Evolutionary conservation across 2,797 vertebrate genomes (phyloP).

Genomic region (Sphenodon punctatus): DNA sequence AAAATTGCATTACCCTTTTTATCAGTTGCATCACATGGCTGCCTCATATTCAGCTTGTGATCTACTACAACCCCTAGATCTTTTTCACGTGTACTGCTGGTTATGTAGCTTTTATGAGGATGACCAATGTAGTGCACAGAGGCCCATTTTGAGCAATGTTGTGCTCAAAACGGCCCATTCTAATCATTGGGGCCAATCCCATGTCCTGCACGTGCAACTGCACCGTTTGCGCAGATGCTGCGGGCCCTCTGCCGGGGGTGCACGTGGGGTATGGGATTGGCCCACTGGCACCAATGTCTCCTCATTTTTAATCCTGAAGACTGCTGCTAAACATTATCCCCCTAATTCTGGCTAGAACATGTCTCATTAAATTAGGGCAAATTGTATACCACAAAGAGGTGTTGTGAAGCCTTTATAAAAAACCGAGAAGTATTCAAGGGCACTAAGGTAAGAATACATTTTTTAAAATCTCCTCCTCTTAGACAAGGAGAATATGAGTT

Average conservation of each 20-base stretch:
- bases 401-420: background rate
- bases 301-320: slow-evolving; percentile 32
- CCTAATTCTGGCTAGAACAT: background rate
- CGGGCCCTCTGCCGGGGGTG: no score
- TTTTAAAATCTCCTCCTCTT: background rate
- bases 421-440: background rate
- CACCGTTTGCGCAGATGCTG: no score
- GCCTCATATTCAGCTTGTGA: no score
- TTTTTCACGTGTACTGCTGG: no score
- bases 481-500: background rate
- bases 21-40: no score
- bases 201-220: no score
- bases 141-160: no score
- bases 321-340: slow-evolving; percentile 1
- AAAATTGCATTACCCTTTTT: no score
- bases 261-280: no score
- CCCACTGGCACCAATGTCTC: background rate
- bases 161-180: no score
- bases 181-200: no score
- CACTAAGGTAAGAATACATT: background rate
- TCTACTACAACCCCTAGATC: no score
- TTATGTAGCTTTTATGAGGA: background rate
- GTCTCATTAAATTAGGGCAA: background rate
- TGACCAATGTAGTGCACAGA: background rate
- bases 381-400: background rate